A percentile compares a stretch with the other conserved stretches of the same genome.
Conservation (phyloP, 2,797 vertebrate species). For the Diplodus sargus region DNA sequence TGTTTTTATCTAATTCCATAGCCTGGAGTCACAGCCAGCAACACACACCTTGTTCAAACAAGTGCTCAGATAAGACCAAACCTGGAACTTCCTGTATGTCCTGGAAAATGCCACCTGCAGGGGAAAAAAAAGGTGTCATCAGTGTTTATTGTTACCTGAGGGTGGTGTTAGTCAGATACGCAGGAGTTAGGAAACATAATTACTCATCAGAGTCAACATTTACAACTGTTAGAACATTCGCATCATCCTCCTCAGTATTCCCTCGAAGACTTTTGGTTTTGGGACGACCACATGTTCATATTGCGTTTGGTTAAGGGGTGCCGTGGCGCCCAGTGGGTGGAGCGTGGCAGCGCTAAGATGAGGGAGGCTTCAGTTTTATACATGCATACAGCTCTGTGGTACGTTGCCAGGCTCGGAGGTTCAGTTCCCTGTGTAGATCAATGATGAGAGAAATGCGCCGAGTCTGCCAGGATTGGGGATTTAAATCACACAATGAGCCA, state of each 20-base stretch:
- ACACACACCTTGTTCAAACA: slow-evolving; percentile 53
- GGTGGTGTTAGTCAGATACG: slow-evolving; percentile 20
- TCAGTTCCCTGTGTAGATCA: slow-evolving; percentile 43
- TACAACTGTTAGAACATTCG: slow-evolving; percentile 53
- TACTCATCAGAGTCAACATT: slow-evolving; percentile 55
- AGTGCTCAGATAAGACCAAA: neutral
- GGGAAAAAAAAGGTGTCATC: slow-evolving; percentile 2
- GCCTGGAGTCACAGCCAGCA: slow-evolving; percentile 45
- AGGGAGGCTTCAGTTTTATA: slow-evolving; percentile 25
- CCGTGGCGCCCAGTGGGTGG: slow-evolving; percentile 17
- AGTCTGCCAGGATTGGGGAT: slow-evolving; percentile 56
- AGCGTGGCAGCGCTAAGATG: neutral
- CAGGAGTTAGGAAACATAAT: slow-evolving; percentile 34
- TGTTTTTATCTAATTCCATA: slow-evolving; percentile 16
- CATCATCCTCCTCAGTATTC: slow-evolving; percentile 29
- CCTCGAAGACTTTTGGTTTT: slow-evolving; percentile 38
- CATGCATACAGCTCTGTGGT: slow-evolving; percentile 25
- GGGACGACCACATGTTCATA: slow-evolving; percentile 55
- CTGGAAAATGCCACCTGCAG: slow-evolving; percentile 26
- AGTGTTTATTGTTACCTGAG: slow-evolving; percentile 24
- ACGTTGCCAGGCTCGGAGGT: slow-evolving; percentile 41
- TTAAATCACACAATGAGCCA: slow-evolving; percentile 49
- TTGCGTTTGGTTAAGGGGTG: slow-evolving; percentile 32
- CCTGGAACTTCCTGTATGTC: slow-evolving; percentile 46
- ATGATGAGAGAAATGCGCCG: slow-evolving; percentile 20